Evolutionary conservation across 2,797 vertebrate genomes (phyloP).

Genomic region (Falco rusticolus): DNA sequence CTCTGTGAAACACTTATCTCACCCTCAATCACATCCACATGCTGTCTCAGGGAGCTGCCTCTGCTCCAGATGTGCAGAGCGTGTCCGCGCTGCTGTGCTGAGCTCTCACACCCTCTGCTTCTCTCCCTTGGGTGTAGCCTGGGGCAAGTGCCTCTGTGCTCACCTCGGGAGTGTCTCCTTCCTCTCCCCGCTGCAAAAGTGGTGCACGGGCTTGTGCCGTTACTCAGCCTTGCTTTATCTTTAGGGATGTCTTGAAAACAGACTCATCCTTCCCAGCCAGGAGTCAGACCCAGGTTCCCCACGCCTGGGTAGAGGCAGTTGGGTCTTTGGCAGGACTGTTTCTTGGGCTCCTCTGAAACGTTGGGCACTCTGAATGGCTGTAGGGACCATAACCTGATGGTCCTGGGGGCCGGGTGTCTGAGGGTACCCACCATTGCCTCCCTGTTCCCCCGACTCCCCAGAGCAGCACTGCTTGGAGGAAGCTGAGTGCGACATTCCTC

Average conservation of each 20-base stretch:
- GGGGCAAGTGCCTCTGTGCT: background rate
- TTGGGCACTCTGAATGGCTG: fast-evolving
- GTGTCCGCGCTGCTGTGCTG: background rate
- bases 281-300: background rate
- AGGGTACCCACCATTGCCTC: background rate
- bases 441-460: fast-evolving
- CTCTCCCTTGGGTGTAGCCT: background rate
- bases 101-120: background rate
- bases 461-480: background rate
- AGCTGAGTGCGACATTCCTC: background rate
- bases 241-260: background rate
- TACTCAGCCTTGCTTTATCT: background rate
- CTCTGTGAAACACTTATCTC: background rate
- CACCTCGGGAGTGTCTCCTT: background rate
- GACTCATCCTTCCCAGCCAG: background rate
- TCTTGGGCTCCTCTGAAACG: background rate
- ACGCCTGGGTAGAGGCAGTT: background rate
- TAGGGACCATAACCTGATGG: background rate
- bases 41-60: background rate
- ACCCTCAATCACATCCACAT: background rate
- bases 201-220: background rate
- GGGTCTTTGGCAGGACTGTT: background rate
- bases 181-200: background rate
- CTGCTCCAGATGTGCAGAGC: background rate
- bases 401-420: background rate